Percentiles rank a stretch among this genome's conserved stretches.
phyloP scores from a whole-genome alignment of 2,797 vertebrate species.

The Oreochromis grahami region DNA sequence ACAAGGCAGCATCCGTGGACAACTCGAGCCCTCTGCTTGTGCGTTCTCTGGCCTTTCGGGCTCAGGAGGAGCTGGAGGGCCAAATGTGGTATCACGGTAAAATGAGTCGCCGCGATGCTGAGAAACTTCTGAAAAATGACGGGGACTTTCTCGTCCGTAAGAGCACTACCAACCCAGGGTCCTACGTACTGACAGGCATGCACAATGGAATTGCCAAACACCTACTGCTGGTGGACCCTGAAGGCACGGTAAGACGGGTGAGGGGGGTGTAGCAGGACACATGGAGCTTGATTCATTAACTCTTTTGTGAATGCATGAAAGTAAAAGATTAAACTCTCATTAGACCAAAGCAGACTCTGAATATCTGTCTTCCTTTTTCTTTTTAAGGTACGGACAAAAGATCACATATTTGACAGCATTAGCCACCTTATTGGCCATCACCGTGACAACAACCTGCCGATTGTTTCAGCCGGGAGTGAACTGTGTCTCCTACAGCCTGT shows the following conservation, averaged over 20 bases:
- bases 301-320: not conserved
- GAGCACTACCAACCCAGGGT: conserved; percentile 93
- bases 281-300: not conserved
- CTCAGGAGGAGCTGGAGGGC: conserved; percentile 83
- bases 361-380: not conserved
- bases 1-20: conserved; percentile 82
- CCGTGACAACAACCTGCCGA: conserved; percentile 93
- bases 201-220: conserved; percentile 94
- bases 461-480: conserved; percentile 95
- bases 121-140: conserved; percentile 86
- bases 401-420: conserved; percentile 96
- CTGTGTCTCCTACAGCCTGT: conserved; percentile 94
- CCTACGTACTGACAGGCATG: conserved; percentile 94
- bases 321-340: not conserved
- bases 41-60: conserved; percentile 72
- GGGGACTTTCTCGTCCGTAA: conserved; percentile 97
- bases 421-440: conserved; percentile 96
- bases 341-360: not conserved
- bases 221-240: conserved; percentile 93
- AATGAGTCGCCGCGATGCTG: conserved; percentile 94
- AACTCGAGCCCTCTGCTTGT: conserved; percentile 84
- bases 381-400: conserved; percentile 93
- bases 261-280: not conserved
- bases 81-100: conserved; percentile 93
- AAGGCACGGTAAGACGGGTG: conserved; percentile 88